These are phyloP conservation scores for Heliocidaris tuberculata DNA, from an alignment of 35 echinoderm and acorn worm genomes.

Conservation along the genomic window DNA sequence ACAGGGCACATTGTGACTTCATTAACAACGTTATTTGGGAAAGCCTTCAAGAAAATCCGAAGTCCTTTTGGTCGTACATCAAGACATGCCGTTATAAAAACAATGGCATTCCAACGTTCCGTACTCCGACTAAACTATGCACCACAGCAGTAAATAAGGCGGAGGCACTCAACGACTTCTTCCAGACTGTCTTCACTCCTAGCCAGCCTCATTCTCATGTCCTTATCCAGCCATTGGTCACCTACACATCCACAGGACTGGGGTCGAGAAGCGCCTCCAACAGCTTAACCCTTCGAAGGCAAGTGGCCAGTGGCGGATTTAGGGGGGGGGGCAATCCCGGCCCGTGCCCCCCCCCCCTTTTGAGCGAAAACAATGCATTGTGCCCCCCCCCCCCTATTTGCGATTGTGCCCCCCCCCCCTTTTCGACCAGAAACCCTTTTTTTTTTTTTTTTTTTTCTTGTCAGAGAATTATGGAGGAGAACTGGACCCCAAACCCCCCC, in stretches of 20 bases:
- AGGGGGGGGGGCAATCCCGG: no score
- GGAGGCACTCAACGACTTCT: slow-evolving; percentile 36
- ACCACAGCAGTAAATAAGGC: slow-evolving; percentile 16
- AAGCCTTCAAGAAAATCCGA: slow-evolving; percentile 52
- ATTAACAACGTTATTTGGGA: slow-evolving; percentile 46
- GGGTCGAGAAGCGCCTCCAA: slow-evolving; percentile 55
- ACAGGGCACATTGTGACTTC: not conserved
- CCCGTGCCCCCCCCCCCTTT: not conserved
- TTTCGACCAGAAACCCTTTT: no score
- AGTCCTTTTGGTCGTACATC: slow-evolving; percentile 54
- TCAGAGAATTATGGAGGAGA: no score
- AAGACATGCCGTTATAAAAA: slow-evolving; percentile 20
- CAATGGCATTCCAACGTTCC: slow-evolving; percentile 57
- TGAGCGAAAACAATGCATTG: no score
- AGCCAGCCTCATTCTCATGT: not conserved
- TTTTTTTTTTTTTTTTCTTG: no score
- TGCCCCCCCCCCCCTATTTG: no score
- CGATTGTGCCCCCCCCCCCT: no score
- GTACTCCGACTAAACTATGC: slow-evolving; percentile 36
- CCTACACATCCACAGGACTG: slow-evolving; percentile 39
- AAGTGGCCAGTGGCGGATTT: no score
- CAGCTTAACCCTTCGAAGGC: slow-evolving; percentile 55
- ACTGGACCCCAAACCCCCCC: no score
- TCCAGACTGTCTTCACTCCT: slow-evolving; percentile 31
- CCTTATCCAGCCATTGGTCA: slow-evolving; percentile 16